phyloP scores from a whole-genome alignment of 2,888 invertebrate genomes.

The Tethea ocularis region DNA sequence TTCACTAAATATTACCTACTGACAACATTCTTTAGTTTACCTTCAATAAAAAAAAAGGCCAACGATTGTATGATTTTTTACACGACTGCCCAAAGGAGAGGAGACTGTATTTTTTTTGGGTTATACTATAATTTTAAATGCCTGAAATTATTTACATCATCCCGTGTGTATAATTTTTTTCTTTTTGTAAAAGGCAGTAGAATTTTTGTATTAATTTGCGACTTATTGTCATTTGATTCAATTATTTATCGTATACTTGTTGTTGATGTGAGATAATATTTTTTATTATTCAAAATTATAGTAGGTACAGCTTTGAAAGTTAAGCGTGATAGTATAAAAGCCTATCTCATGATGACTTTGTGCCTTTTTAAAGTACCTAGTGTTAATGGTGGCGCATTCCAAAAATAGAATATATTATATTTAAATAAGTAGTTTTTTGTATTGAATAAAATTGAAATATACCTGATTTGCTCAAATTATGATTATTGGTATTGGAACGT shows the following conservation, averaged over 20 bases:
- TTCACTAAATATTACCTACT: background rate
- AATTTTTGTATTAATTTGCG: too few relatives aligned
- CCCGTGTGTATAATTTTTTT: too few relatives aligned
- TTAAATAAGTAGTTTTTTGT: conserved; percentile 28
- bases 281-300: background rate
- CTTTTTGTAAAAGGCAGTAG: too few relatives aligned
- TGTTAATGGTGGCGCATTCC: conserved; percentile 41
- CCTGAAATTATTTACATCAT: too few relatives aligned
- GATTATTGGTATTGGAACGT: conserved; percentile 30
- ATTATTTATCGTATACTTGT: background rate
- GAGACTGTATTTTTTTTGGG: too few relatives aligned
- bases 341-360: conserved; percentile 6
- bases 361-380: conserved; percentile 5
- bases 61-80: background rate
- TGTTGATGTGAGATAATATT: background rate
- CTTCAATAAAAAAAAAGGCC: background rate
- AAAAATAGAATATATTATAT: conserved; percentile 28
- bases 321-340: background rate
- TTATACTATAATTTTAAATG: too few relatives aligned
- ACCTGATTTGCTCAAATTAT: conserved; percentile 59
- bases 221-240: conserved; percentile 7
- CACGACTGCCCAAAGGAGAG: too few relatives aligned
- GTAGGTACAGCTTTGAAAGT: background rate
- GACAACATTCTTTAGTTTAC: background rate
- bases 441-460: conserved; percentile 31